Evolutionary conservation across 1,140 invertebrate species (phyloP).

Genomic region (Bombus affinis): DNA sequence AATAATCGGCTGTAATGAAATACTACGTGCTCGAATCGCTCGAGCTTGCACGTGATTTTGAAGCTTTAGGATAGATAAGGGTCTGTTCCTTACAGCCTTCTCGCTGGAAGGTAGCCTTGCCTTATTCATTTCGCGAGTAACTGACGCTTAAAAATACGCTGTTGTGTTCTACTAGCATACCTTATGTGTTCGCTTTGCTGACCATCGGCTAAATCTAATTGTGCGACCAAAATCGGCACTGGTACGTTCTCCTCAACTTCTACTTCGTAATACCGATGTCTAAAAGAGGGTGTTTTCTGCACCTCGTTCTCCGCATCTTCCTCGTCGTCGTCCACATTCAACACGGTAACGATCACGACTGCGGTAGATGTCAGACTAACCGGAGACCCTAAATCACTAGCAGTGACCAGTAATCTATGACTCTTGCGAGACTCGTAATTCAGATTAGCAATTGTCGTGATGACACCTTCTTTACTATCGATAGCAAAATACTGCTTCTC

Average conservation of each 20-base stretch:
- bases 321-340: conserved; percentile 84
- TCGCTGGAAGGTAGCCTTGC: too few relatives aligned
- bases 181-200: conserved; percentile 83
- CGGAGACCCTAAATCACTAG: conserved; percentile 92
- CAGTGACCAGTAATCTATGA: conserved; percentile 91
- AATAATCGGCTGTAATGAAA: not conserved
- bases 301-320: conserved; percentile 69
- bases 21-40: too few relatives aligned
- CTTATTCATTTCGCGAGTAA: too few relatives aligned
- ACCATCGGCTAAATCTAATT: conserved; percentile 86
- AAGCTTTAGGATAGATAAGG: too few relatives aligned
- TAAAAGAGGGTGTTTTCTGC: conserved; percentile 85
- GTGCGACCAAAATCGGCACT: conserved; percentile 87
- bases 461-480: conserved; percentile 87
- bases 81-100: too few relatives aligned
- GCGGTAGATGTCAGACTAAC: conserved; percentile 89
- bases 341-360: conserved; percentile 86
- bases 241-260: conserved; percentile 89
- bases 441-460: conserved; percentile 88
- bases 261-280: conserved; percentile 89
- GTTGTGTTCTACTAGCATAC: not conserved
- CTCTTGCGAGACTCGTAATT: conserved; percentile 87
- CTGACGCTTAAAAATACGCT: too few relatives aligned
- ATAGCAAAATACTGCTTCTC: conserved; percentile 61
- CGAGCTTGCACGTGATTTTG: too few relatives aligned